These are phyloP conservation scores for Prunella strophiata DNA, from an alignment of 2,797 vertebrate genomes.

Conservation along the genomic window DNA sequence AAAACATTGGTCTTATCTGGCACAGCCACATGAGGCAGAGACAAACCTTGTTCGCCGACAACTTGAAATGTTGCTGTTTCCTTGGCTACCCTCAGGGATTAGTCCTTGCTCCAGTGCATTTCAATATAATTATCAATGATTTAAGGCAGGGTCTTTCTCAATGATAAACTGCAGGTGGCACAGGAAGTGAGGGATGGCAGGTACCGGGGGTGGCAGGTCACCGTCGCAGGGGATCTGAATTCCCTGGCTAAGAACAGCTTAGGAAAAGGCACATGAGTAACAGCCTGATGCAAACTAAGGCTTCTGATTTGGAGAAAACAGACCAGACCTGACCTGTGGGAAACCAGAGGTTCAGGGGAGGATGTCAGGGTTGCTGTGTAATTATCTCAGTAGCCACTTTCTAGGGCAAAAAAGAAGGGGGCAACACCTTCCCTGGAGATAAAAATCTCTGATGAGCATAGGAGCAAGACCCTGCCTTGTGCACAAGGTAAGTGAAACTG, in stretches of 20 bases:
- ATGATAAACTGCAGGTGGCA: not conserved
- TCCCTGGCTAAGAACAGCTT: not conserved
- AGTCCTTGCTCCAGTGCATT: conserved; percentile 2
- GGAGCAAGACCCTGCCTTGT: not conserved
- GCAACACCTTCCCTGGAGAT: not conserved
- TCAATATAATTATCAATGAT: not conserved
- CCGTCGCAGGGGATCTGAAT: fast-evolving
- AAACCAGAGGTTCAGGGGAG: not conserved
- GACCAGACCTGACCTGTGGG: not conserved
- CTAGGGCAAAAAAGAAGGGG: not conserved
- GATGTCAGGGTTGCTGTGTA: fast-evolving
- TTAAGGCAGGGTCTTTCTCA: not conserved
- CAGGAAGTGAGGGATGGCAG: fast-evolving
- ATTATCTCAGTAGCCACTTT: not conserved
- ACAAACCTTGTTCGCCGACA: not conserved
- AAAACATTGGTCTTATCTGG: conserved; percentile 46
- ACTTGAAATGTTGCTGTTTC: not conserved
- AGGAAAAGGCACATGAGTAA: not conserved
- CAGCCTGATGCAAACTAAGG: not conserved
- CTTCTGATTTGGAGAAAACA: not conserved
- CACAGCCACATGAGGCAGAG: not conserved
- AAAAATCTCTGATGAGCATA: fast-evolving
- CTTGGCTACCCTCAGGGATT: not conserved
- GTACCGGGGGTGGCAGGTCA: not conserved
- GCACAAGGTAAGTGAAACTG: not conserved